A percentile compares a stretch with the other conserved stretches of the same genome.
Evolutionary conservation across 2,888 invertebrate species (phyloP).

Genomic region (Athrips mouffetella): DNA sequence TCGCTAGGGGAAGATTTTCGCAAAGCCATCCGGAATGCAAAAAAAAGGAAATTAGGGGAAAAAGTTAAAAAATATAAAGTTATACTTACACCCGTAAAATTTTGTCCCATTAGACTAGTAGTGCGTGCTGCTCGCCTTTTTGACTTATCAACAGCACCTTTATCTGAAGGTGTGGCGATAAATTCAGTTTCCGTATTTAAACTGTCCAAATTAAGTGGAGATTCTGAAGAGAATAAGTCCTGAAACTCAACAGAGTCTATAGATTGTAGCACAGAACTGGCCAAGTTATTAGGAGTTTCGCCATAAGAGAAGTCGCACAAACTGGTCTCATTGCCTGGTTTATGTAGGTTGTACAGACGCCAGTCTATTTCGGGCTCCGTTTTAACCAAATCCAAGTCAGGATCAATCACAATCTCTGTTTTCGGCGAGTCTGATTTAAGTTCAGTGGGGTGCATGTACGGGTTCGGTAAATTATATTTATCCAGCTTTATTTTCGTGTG

Average conservation of each 20-base stretch:
- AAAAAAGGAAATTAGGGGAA: not conserved
- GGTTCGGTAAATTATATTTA: constrained; percentile 39
- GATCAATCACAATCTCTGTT: constrained; percentile 41
- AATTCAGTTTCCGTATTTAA: constrained; percentile 36
- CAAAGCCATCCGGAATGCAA: constrained; percentile 9
- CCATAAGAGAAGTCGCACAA: constrained; percentile 59
- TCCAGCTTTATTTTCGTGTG: constrained; percentile 34
- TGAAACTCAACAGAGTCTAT: constrained; percentile 51
- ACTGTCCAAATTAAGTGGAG: constrained; percentile 41
- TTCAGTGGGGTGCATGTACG: constrained; percentile 33
- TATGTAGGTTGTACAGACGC: constrained; percentile 40
- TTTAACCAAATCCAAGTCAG: constrained; percentile 49
- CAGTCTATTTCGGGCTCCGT: constrained; percentile 53
- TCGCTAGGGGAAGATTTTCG: constrained; percentile 14
- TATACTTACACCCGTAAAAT: constrained; percentile 34
- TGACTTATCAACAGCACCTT: constrained; percentile 33
- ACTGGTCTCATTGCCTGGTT: constrained; percentile 44
- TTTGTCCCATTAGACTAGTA: constrained; percentile 39
- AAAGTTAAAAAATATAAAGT: not conserved
- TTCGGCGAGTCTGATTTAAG: constrained; percentile 38
- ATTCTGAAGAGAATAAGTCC: constrained; percentile 44
- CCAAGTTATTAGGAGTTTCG: constrained; percentile 46
- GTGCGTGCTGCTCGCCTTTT: constrained; percentile 40
- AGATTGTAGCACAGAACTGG: constrained; percentile 38
- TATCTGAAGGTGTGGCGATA: constrained; percentile 25